Base-by-base conservation (phyloP, 2,113 vertebrate species). In the Lasiurus borealis region DNA sequence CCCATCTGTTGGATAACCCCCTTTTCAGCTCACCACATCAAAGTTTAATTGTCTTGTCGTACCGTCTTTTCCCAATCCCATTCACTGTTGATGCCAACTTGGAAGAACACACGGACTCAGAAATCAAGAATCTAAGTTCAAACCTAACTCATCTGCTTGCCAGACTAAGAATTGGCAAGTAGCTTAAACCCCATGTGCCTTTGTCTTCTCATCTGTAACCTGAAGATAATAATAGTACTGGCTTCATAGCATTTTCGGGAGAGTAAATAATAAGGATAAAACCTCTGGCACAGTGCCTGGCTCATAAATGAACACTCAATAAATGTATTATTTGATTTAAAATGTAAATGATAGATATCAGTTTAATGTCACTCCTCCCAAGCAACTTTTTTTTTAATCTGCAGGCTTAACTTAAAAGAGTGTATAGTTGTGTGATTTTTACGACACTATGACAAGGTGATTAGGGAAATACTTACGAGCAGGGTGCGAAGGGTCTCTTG, bases 361-460 rank as follows among this genome's bases (percentile, higher is more conserved):
- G n/a, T 72, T 91, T 91, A 72, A 40, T 48, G 10, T 72, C 15
- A n/a, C 5, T 12, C 44, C 40, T 90, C 62, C 34, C 89, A 81
- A 95, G 21, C 29, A 92, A 50, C 72, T 76, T 52, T 50, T 92
- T 27, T 95, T 76, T 62, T 12, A 62, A 81, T 82, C 52, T 89
- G 66, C 50, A 81, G 21, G 18, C 50, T 84, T 91, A 87, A 52
- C 3, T 23, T 44, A 68, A 62, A 96, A 31, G 34, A 66, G 29
- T 64, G 6, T 18, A 31, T 8, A 72, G 40, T 8, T 16, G 5
- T 84, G 14, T 80, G 57, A 8, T 66, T 88, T 84, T 85, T 90
- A 90, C n/a, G 86, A 91, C 21, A 16, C 52, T 29, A 71, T 2
- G 18, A 59, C 29, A 73, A 94, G 44, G 59, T 64, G 23, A 40